Base-by-base conservation (phyloP, 2,888 invertebrate genomes). In the Chymomyza procnemis region DNA sequence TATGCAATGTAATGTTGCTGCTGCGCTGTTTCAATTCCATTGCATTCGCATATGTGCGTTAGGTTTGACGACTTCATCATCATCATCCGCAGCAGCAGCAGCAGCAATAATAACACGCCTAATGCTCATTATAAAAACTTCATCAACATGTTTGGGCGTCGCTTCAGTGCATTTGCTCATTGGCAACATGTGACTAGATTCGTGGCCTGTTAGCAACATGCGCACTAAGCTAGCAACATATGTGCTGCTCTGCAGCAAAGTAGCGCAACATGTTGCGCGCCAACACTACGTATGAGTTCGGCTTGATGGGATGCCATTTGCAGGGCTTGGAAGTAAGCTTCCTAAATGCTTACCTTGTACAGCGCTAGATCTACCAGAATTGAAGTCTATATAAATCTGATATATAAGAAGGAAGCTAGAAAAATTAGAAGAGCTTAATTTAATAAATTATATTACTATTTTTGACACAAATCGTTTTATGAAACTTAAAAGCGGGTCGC, bases 191-290 rank as follows among this genome's bases (percentile, higher is more conserved):
- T 19, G n/a, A 34, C 52, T 16, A 12, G 34, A 1, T 26, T 26
- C 8, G 16, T n/a, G 46, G 50, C 58, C 9, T 54, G 52, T 54
- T 52, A 54, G 65, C 71, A 59, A 64, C 75, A 74, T 73, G 74
- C 74, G 74, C 73, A 69, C 73, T 56, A 56, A 72, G 72, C 72
- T 73, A 69, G 73, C 73, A 73, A 63, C 69, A 73, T 69, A 3
- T 30, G 56, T 5, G 8, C 5, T 0, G 54, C 6, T 60, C n/a
- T 9, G 54, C n/a, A n/a, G 41, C 4, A 30, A 47, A 18, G 46
- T 26, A 12, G 14, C n/a, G 8, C 26, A 54, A 14, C 56, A 58
- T 73, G 72, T 56, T 73, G 72, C 30, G n/a, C 14, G 56, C 2
- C 55, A 12, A 21, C 21, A 19, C 18, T 0, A 4, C 8, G 5